phyloP scores from a whole-genome alignment of 2,113 vertebrate genomes.

The Trematocara zebra region DNA sequence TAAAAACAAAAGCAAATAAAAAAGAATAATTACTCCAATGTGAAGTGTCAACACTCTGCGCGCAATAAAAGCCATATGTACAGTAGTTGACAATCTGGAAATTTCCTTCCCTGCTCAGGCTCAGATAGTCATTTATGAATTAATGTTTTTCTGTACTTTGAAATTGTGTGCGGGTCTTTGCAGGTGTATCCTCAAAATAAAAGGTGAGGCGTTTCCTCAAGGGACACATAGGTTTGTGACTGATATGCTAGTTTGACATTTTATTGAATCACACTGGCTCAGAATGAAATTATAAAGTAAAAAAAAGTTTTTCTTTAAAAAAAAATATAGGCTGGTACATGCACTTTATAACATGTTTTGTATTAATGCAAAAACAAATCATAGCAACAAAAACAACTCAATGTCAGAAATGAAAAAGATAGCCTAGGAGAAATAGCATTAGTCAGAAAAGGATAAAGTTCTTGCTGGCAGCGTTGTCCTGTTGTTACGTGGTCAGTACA shows the following conservation, averaged over 20 bases:
- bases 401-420: not conserved
- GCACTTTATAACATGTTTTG: not conserved
- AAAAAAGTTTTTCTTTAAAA: not conserved
- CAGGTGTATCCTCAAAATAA: not conserved
- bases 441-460: not conserved
- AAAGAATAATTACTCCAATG: not conserved
- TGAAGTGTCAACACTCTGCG: not conserved
- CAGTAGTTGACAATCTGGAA: not conserved
- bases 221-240: conserved; percentile 1
- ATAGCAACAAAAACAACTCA: not conserved
- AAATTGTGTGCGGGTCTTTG: conserved; percentile 33
- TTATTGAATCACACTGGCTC: not conserved
- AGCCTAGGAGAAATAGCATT: not conserved
- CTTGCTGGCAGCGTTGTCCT: conserved; percentile 7
- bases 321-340: not conserved
- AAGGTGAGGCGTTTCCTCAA: conserved; percentile 8
- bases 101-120: not conserved
- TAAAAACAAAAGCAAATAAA: not conserved
- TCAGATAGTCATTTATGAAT: conserved; percentile 9
- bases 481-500: conserved; percentile 22
- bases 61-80: not conserved
- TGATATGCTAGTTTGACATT: not conserved
- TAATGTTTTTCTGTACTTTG: conserved; percentile 4
- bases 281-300: not conserved
- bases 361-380: not conserved